phyloP scores from a whole-genome alignment of 2,113 vertebrate genomes.

The Plecotus auritus region DNA sequence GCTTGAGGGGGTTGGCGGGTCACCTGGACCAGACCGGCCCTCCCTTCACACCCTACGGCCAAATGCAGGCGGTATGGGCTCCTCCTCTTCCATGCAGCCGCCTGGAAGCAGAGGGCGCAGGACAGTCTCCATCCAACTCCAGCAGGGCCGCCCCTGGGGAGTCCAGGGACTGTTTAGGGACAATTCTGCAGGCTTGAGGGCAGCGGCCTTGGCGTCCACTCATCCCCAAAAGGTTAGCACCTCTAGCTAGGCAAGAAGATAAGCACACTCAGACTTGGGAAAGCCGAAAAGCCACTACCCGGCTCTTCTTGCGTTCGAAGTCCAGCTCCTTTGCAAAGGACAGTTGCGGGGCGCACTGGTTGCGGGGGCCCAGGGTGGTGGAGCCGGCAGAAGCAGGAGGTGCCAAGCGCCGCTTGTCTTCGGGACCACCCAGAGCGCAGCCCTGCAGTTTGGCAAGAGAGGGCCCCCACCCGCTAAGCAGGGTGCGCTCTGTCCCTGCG shows the following conservation, averaged over 20 bases:
- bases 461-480: neutral
- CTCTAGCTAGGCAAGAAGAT: neutral
- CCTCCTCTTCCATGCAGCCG: neutral
- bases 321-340: neutral
- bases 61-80: neutral
- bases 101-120: neutral
- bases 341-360: accelerated
- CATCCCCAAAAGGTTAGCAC: neutral
- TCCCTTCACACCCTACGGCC: neutral
- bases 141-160: neutral
- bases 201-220: accelerated
- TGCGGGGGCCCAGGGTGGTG: accelerated
- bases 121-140: neutral
- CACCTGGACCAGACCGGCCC: neutral
- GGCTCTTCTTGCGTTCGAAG: accelerated
- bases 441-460: neutral
- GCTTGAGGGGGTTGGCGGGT: neutral
- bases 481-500: neutral
- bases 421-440: neutral
- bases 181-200: neutral
- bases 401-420: accelerated
- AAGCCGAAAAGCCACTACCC: neutral
- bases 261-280: neutral
- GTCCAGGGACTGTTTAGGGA: neutral
- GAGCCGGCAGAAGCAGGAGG: accelerated